A percentile compares a stretch with the other conserved stretches of the same genome.
Conservation (phyloP, 2,797 vertebrate genomes). For the Chaenodraco wilsoni region DNA sequence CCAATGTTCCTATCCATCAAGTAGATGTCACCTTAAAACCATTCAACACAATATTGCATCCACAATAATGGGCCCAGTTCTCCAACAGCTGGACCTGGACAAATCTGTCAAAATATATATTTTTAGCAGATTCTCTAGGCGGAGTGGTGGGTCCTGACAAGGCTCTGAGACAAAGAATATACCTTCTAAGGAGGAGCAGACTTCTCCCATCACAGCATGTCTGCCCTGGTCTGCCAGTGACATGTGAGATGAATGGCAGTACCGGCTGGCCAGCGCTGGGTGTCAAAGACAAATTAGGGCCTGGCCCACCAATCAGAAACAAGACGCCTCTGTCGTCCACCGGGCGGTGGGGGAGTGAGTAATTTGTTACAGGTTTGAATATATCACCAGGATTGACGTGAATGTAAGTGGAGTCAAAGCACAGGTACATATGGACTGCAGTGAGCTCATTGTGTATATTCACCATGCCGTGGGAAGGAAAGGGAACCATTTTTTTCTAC, state of each 20-base stretch:
- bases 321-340: constrained; percentile 56
- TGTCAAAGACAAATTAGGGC: constrained; percentile 82
- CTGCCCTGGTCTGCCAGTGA: constrained; percentile 63
- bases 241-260: constrained; percentile 74
- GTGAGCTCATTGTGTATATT: constrained; percentile 55
- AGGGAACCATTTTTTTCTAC: neutral
- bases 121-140: neutral
- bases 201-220: constrained; percentile 54
- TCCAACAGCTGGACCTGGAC: constrained; percentile 17
- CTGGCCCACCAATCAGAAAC: constrained; percentile 71
- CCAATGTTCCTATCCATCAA: constrained; percentile 15
- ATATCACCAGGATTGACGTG: constrained; percentile 70
- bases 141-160: constrained; percentile 34
- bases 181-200: constrained; percentile 54
- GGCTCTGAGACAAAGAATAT: constrained; percentile 37
- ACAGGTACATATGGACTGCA: constrained; percentile 34
- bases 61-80: neutral
- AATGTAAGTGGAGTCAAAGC: constrained; percentile 63
- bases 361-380: constrained; percentile 77
- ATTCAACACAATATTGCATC: neutral
- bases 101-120: constrained; percentile 3
- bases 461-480: constrained; percentile 13
- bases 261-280: constrained; percentile 56
- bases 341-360: constrained; percentile 56
- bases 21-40: neutral